phyloP scores from a whole-genome alignment of 2,797 vertebrate genomes.

The Myotis myotis region DNA sequence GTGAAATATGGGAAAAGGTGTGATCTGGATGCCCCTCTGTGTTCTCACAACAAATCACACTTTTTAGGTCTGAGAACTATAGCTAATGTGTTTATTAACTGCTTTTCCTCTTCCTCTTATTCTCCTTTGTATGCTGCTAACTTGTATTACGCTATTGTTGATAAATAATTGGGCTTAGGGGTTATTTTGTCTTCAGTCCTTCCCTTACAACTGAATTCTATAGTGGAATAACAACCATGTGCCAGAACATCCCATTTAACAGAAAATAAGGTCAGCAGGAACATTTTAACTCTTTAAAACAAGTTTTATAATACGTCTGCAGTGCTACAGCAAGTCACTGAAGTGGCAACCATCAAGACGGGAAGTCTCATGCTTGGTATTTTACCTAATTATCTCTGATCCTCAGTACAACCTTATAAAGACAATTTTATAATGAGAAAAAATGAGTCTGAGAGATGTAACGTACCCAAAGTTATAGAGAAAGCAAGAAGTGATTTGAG shows the following conservation, averaged over 20 bases:
- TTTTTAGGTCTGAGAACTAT: not conserved
- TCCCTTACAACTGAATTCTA: not conserved
- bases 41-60: not conserved
- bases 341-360: not conserved
- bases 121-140: not conserved
- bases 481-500: conserved; percentile 24
- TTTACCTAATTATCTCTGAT: not conserved
- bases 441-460: not conserved
- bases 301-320: not conserved
- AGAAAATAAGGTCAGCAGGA: not conserved
- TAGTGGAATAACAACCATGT: not conserved
- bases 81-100: not conserved
- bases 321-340: not conserved
- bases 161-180: not conserved
- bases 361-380: not conserved
- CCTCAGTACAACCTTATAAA: not conserved
- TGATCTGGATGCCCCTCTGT: not conserved
- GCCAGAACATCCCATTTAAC: not conserved
- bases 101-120: not conserved
- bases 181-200: not conserved
- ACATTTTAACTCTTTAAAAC: not conserved
- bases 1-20: conserved; percentile 13
- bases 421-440: not conserved
- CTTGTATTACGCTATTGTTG: not conserved
- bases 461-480: not conserved